Evolutionary conservation across 2,797 vertebrate species (phyloP), one percentile per base, ranked within the genome.

Genomic region (Aplochiton taeniatus): DNA sequence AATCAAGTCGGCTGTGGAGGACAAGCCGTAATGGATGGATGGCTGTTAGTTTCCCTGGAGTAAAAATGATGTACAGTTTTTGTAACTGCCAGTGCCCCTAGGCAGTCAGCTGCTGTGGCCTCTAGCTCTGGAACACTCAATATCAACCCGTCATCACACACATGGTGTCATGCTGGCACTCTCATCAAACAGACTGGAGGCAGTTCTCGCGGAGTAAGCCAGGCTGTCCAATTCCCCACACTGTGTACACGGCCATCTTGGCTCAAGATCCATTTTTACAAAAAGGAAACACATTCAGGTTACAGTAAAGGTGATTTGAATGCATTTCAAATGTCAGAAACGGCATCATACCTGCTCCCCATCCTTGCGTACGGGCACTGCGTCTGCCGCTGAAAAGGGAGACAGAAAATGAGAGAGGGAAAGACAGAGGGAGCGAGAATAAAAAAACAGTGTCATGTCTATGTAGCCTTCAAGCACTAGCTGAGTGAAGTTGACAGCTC

Each of bases 321-420:
- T 11, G 12, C 4, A 44, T 20, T 10, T 51, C 6, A 51, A 52
- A 51, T 61, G 19, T n/a, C n/a, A n/a, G n/a, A n/a, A n/a, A n/a
- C n/a, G 9, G 11, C 8, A 13, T 42, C 47, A 84, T 93, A 97
- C 95, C 90, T 98, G 96, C 88, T 98, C 96, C 16, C 95, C 96
- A 91, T 98, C 96, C 87, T 96, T 97, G 79, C 92, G 91, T 61
- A 97, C 95, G 0, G 96, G 95, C 80, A 96, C 95, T 73, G 96
- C 95, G 73, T 97, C 96, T 0, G 89, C 93, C 80, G 95, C 96
- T 98, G 77, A 55, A 67, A 68, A 65, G 59, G 61, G 58, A 74
- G 53, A 61, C 44, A 73, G 18, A 72, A 44, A 81, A 31, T n/a
- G 14, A 71, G 16, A 74, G 53, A 78, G 50, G 74, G 47, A 60